A percentile compares a stretch with the other conserved stretches of the same genome.
These are phyloP conservation scores for Cladopsammia gracilis DNA, from an alignment of 64 coral and sea anemone species.

Conservation along the genomic window DNA sequence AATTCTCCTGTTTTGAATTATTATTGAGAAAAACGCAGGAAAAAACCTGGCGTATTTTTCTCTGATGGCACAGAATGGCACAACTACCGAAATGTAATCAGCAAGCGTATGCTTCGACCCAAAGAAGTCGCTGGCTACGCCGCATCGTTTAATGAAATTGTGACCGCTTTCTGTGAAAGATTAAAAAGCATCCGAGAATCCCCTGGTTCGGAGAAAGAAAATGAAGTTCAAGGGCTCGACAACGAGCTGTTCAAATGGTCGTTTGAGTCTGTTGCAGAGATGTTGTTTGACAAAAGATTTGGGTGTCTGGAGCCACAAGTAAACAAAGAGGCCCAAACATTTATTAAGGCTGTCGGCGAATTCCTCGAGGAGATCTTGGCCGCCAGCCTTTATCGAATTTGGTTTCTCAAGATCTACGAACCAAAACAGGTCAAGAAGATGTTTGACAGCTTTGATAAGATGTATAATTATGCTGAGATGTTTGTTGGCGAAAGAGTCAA, in stretches of 20 bases:
- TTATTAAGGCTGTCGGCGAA: slow-evolving; percentile 56
- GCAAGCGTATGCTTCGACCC: slow-evolving; percentile 75
- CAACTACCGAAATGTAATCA: slow-evolving; percentile 49
- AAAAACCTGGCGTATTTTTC: slow-evolving; percentile 65
- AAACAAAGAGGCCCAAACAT: slow-evolving; percentile 50
- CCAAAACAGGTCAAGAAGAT: slow-evolving; percentile 46
- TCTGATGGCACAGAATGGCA: slow-evolving; percentile 64
- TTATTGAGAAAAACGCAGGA: slow-evolving; percentile 52
- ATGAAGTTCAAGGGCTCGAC: slow-evolving; percentile 60
- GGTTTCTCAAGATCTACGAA: slow-evolving; percentile 72
- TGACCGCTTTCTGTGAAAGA: slow-evolving; percentile 13
- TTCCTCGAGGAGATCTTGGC: not conserved
- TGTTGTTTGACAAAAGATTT: slow-evolving; percentile 79
- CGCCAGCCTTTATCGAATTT: slow-evolving; percentile 1
- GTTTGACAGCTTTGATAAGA: slow-evolving; percentile 44
- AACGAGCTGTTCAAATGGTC: slow-evolving; percentile 80
- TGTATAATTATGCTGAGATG: slow-evolving; percentile 67
- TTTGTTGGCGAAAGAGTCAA: slow-evolving; percentile 49
- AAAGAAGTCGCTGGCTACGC: slow-evolving; percentile 66
- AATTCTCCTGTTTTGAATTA: slow-evolving; percentile 36
- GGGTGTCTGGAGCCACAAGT: slow-evolving; percentile 31
- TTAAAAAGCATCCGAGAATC: not conserved
- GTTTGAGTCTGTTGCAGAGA: slow-evolving; percentile 74
- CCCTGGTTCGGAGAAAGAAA: slow-evolving; percentile 1
- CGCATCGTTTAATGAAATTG: slow-evolving; percentile 55